A percentile compares a stretch with the other conserved stretches of the same genome.
phyloP scores from a whole-genome alignment of 2,797 vertebrate species.

The Clamator glandarius region DNA sequence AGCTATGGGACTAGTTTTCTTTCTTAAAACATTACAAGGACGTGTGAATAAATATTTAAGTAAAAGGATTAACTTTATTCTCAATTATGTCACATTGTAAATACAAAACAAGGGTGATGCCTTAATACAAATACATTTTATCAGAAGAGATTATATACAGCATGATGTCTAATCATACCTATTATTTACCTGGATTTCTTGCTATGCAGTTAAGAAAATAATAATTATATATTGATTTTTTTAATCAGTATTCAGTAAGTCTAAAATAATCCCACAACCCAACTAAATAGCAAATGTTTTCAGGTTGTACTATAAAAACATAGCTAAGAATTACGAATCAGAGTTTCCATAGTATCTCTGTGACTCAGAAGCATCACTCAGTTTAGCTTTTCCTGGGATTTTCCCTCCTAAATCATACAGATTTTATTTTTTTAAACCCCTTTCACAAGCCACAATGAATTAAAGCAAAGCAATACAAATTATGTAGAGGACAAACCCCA shows the following conservation, averaged over 20 bases:
- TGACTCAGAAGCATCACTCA: not conserved
- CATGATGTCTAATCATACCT: not conserved
- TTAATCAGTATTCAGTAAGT: not conserved
- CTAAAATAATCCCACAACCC: not conserved
- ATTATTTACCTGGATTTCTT: not conserved
- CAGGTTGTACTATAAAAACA: not conserved
- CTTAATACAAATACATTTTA: slow-evolving; percentile 4
- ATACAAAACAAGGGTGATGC: not conserved
- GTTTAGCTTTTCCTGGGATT: not conserved
- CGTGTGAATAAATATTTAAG: not conserved
- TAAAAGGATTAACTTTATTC: slow-evolving; percentile 28
- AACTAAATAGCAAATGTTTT: not conserved
- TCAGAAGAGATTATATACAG: not conserved
- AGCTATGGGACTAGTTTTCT: not conserved
- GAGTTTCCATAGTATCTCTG: not conserved
- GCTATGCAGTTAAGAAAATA: not conserved
- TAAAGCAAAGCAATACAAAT: slow-evolving; percentile 19
- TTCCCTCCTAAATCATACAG: not conserved
- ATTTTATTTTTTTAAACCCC: not conserved
- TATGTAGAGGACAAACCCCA: not conserved
- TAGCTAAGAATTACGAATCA: not conserved
- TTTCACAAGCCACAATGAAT: not conserved
- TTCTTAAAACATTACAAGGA: not conserved
- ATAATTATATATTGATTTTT: not conserved
- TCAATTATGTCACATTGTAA: not conserved